Evolutionary conservation across 2,113 vertebrate species (phyloP).

Genomic region (Pan troglodytes): DNA sequence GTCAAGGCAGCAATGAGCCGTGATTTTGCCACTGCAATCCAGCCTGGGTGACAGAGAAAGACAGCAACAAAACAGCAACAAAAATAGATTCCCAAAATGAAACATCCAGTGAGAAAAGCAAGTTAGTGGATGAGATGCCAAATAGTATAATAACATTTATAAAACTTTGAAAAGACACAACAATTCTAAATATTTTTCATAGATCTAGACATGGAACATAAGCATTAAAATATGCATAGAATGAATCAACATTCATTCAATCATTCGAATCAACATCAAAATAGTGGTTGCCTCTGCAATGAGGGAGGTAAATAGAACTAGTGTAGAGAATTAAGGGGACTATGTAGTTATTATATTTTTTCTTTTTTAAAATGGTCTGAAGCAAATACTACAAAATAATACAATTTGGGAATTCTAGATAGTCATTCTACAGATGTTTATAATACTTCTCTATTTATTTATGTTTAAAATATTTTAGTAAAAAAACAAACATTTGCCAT

Average conservation of each 20-base stretch:
- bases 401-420: not conserved
- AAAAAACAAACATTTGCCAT: not conserved
- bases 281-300: not conserved
- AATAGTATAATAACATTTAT: not conserved
- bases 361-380: not conserved
- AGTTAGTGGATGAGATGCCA: not conserved
- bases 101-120: slow-evolving; percentile 20
- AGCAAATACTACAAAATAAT: not conserved
- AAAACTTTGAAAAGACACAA: not conserved
- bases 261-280: not conserved
- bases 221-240: not conserved
- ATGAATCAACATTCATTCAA: not conserved
- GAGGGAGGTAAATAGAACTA: not conserved
- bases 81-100: not conserved
- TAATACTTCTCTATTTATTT: not conserved
- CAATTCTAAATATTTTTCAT: not conserved
- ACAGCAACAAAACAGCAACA: too few species aligned
- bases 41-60: not conserved
- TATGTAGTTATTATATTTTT: not conserved
- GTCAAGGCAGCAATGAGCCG: too few species aligned
- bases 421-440: not conserved
- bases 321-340: not conserved
- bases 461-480: not conserved
- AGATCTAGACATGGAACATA: not conserved
- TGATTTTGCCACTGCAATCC: not conserved